These are phyloP conservation scores for Nephrocerus scutellatus DNA, from an alignment of 2,888 invertebrate species.

Conservation along the genomic window DNA sequence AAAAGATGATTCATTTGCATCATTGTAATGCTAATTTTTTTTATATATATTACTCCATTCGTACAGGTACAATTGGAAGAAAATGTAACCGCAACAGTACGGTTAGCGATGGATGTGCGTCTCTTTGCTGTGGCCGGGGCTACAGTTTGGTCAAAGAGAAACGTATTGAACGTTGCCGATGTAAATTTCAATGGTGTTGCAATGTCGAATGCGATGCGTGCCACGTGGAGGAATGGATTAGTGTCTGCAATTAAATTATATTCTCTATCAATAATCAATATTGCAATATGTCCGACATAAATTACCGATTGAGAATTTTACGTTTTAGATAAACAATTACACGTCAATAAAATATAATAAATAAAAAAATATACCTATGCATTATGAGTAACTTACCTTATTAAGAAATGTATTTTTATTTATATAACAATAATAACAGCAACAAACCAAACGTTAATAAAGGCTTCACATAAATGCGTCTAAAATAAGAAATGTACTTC, in stretches of 20 bases:
- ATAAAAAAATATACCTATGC: too few species aligned
- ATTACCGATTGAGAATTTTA: too few species aligned
- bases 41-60: background rate
- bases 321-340: too few species aligned
- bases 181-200: conserved; percentile 93
- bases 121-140: conserved; percentile 85
- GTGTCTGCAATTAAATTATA: conserved; percentile 84
- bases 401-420: conserved; percentile 22
- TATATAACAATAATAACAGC: conserved; percentile 24
- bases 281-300: too few species aligned
- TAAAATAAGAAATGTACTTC: too few species aligned
- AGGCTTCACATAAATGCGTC: too few species aligned
- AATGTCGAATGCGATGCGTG: conserved; percentile 84
- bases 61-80: conserved; percentile 62
- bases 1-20: too few species aligned
- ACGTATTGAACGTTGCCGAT: conserved; percentile 74
- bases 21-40: too few species aligned
- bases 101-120: conserved; percentile 73
- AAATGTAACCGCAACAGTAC: conserved; percentile 66
- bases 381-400: too few species aligned
- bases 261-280: too few species aligned
- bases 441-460: conserved; percentile 17
- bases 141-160: conserved; percentile 73
- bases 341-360: too few species aligned
- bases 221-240: conserved; percentile 78